These are phyloP conservation scores for Telenomus remus DNA, from an alignment of 1,140 invertebrate genomes.

Conservation along the genomic window DNA sequence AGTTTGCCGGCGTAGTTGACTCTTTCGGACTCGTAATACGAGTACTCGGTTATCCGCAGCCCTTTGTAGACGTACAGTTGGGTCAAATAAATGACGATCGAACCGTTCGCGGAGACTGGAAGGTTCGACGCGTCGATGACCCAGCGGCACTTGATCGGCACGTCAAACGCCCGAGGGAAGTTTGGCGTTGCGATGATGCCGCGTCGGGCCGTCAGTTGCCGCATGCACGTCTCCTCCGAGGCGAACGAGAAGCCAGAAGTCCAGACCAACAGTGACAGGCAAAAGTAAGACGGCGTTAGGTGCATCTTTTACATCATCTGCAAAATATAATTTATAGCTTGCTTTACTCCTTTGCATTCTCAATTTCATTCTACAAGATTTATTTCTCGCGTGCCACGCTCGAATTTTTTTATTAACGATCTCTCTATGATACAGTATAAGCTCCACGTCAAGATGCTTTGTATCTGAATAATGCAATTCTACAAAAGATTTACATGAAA, in stretches of 20 bases:
- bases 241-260: conserved; percentile 43
- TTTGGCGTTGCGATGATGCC: conserved; percentile 87
- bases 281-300: conserved; percentile 48
- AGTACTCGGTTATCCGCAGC: conserved; percentile 88
- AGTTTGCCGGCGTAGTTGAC: conserved; percentile 80
- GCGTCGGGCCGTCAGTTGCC: conserved; percentile 77
- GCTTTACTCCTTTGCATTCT: conserved; percentile 16
- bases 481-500: too few relatives aligned
- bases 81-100: conserved; percentile 90
- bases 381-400: conserved; percentile 10
- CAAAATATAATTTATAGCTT: conserved; percentile 32
- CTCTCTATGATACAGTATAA: too few relatives aligned
- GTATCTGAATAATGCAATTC: too few relatives aligned
- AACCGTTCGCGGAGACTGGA: conserved; percentile 70
- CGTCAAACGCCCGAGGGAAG: conserved; percentile 85
- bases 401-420: conserved; percentile 10
- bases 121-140: conserved; percentile 85
- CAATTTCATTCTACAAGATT: conserved; percentile 19
- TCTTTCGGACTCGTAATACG: conserved; percentile 82
- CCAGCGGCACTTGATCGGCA: conserved; percentile 90
- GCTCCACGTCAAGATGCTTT: too few relatives aligned
- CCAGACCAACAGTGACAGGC: conserved; percentile 53
- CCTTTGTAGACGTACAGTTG: conserved; percentile 90
- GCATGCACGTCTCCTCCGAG: conserved; percentile 76
- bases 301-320: conserved; percentile 59